Evolutionary conservation across 2,797 vertebrate genomes (phyloP).

Genomic region (Craterocephalus amniculus): DNA sequence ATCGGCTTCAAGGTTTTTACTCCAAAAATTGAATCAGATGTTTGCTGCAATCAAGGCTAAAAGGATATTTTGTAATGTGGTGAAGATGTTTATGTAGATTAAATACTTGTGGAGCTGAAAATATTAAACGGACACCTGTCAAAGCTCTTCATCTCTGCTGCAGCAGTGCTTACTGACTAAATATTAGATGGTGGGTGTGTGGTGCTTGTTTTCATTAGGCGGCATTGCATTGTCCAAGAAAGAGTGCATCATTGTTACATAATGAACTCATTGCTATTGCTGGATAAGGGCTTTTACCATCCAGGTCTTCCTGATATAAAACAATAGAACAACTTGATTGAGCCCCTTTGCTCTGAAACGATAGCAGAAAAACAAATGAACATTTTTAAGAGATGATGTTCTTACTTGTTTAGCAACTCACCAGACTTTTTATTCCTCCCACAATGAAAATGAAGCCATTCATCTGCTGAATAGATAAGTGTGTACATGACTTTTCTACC

Average conservation of each 20-base stretch:
- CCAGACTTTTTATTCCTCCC: neutral
- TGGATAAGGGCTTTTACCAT: neutral
- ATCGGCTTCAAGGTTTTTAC: neutral
- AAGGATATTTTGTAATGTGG: neutral
- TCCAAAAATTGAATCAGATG: neutral
- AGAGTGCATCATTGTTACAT: neutral
- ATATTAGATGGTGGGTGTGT: constrained; percentile 15
- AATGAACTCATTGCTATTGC: neutral
- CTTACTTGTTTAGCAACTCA: neutral
- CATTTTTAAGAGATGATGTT: neutral
- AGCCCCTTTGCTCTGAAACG: neutral
- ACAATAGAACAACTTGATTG: neutral
- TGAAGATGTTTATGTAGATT: neutral
- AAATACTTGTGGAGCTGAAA: neutral
- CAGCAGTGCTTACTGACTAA: constrained; percentile 15
- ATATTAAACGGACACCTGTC: neutral
- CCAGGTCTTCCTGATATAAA: neutral
- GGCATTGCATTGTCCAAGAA: neutral
- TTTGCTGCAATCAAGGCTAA: neutral
- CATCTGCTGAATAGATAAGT: neutral
- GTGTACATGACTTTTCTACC: neutral
- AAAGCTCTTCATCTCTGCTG: constrained; percentile 16
- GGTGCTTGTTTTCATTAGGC: constrained; percentile 2
- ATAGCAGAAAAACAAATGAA: neutral
- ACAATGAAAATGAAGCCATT: neutral